Evolutionary conservation across 1,140 invertebrate species (phyloP), one percentile per base, ranked within the genome.

Genomic region (Whitmania pigra): DNA sequence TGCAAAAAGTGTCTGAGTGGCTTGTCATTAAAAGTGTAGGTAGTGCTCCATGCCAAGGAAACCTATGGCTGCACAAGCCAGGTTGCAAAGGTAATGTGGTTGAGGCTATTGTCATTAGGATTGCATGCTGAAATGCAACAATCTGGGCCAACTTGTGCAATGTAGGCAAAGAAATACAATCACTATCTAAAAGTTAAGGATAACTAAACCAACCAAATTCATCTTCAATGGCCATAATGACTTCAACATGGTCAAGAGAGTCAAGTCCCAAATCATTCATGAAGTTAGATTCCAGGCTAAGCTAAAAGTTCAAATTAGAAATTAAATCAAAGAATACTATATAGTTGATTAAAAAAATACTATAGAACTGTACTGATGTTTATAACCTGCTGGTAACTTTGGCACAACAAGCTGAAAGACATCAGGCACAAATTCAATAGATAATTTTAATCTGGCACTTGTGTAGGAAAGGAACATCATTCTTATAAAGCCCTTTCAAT

Each of bases 201-300:
- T 36, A 36, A 36, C 15, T n/a, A 73, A 71, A 79, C 81, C 79
- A 82, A 86, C 89, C 92, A 85, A 99, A 99, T 84, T 99, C 96
- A 86, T 99, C 95, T 83, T 99, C 96, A 85, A 99, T 94, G 2
- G 94, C 93, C 93, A 98, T 98, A 72, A 99, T 95, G 57, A 99
- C 88, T 86, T 99, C 96, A 40, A 99, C 94, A 84, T 97, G 94
- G 84, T 99, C 96, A 74, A 99, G 83, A 9, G 94, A 97, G 81
- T 99, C 96, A 73, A 99, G 84, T 54, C 95, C 96, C 75, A 99
- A 84, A 81, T 99, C 96, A 81, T 94, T 94, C 75, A 94, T 92
- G 80, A 99, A 98, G 84, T 98, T 93, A 18, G 93, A 91, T 4
- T 97, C 90, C 71, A 94, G 76, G 82, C 93, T 97, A 83, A 75